These are phyloP conservation scores for Trichoplusia ni DNA, from an alignment of 1,140 invertebrate genomes.

Conservation along the genomic window DNA sequence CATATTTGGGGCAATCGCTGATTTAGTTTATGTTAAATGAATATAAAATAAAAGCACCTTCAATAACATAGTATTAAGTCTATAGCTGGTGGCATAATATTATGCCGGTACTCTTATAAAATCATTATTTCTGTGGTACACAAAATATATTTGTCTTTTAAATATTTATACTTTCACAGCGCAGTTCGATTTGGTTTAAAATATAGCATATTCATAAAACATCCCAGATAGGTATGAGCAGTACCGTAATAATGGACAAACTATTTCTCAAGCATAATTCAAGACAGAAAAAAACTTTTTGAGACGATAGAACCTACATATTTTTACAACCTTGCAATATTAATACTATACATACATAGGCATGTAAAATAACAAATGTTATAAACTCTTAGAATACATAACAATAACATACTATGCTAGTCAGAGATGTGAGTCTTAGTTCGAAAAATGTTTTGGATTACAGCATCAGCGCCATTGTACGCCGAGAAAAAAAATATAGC, in stretches of 20 bases:
- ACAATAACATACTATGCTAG: no score
- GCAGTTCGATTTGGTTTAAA: slow-evolving; percentile 14
- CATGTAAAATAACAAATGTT: slow-evolving; percentile 6
- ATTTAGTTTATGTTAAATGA: not conserved
- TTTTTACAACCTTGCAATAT: no score
- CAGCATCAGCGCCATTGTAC: no score
- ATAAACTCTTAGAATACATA: slow-evolving; percentile 26
- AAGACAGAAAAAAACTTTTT: no score
- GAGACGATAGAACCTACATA: no score
- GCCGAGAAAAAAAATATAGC: no score
- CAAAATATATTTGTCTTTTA: not conserved
- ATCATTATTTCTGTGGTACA: slow-evolving; percentile 14
- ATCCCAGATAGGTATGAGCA: no score
- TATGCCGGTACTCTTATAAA: not conserved
- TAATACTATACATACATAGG: not conserved
- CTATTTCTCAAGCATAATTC: no score
- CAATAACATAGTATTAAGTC: not conserved
- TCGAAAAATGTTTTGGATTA: no score
- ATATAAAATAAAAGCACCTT: slow-evolving; percentile 27
- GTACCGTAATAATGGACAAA: no score
- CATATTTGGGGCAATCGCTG: slow-evolving; percentile 19
- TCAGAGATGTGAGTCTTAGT: no score
- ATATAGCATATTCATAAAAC: no score
- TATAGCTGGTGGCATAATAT: not conserved
- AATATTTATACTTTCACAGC: slow-evolving; percentile 12